Evolutionary conservation across 2,888 invertebrate species (phyloP).

Genomic region (Phengaris arion): DNA sequence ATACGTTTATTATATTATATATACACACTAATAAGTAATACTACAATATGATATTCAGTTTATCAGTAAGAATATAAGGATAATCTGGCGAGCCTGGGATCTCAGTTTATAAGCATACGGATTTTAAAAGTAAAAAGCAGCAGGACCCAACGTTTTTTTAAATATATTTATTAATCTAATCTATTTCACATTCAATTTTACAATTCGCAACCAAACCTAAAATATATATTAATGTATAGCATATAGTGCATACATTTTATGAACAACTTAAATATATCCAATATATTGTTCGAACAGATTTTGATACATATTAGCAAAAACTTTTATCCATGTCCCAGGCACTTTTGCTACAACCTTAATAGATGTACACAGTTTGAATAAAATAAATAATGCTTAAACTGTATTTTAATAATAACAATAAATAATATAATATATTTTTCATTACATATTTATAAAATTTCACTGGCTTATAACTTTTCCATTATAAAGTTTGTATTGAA

Average conservation of each 20-base stretch:
- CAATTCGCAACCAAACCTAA: slow-evolving; percentile 34
- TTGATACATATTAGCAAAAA: slow-evolving; percentile 2
- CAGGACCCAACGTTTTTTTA: slow-evolving; percentile 37
- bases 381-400: background rate
- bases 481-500: background rate
- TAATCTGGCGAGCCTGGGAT: too few species aligned
- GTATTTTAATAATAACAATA: background rate
- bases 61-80: too few species aligned
- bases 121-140: slow-evolving; percentile 34
- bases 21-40: too few species aligned
- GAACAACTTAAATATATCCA: slow-evolving; percentile 29
- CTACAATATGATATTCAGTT: too few species aligned
- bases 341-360: slow-evolving; percentile 4
- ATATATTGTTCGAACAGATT: slow-evolving; percentile 23
- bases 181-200: slow-evolving; percentile 47
- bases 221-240: slow-evolving; percentile 32
- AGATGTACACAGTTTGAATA: slow-evolving; percentile 6
- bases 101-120: too few species aligned
- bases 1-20: too few species aligned
- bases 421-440: background rate
- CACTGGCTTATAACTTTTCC: background rate
- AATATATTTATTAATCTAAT: slow-evolving; percentile 50
- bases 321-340: slow-evolving; percentile 16
- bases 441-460: background rate
- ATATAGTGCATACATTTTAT: slow-evolving; percentile 36